A percentile compares a stretch with the other conserved stretches of the same genome.
Evolutionary conservation across 2,888 invertebrate genomes (phyloP).

Genomic region (Gastracanthus pulcherrimus): DNA sequence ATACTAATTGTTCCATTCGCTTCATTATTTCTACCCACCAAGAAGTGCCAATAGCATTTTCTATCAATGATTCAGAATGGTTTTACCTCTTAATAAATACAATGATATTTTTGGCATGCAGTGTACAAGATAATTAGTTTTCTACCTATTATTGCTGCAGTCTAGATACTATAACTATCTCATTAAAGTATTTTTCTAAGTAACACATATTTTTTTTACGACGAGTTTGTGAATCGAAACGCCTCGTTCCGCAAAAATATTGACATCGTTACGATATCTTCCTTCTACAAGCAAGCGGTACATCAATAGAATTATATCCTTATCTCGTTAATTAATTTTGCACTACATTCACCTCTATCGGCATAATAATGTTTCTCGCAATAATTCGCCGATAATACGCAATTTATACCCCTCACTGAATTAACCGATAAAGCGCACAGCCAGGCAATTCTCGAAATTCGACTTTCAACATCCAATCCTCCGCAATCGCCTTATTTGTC

Average conservation of each 20-base stretch:
- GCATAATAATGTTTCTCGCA: not conserved
- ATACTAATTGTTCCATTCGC: no score
- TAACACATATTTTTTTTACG: no score
- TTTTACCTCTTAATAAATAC: no score
- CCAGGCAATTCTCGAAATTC: constrained; percentile 29
- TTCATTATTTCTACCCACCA: no score
- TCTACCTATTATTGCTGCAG: no score
- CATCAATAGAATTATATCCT: constrained; percentile 34
- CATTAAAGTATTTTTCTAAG: no score
- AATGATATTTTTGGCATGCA: no score
- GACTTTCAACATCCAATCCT: constrained; percentile 11
- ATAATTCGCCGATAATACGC: constrained; percentile 7
- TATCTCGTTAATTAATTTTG: constrained; percentile 51
- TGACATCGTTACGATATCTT: constrained; percentile 21
- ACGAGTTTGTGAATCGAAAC: not conserved
- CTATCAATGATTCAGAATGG: no score
- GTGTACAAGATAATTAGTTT: no score
- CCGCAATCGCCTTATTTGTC: not conserved
- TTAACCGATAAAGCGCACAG: not conserved
- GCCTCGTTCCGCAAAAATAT: constrained; percentile 6
- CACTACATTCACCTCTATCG: constrained; percentile 13
- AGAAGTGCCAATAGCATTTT: no score
- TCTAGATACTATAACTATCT: no score
- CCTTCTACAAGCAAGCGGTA: not conserved
- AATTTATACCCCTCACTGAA: constrained; percentile 27